Conservation (phyloP, 2,888 invertebrate genomes). For the Creontiades dilutus region DNA sequence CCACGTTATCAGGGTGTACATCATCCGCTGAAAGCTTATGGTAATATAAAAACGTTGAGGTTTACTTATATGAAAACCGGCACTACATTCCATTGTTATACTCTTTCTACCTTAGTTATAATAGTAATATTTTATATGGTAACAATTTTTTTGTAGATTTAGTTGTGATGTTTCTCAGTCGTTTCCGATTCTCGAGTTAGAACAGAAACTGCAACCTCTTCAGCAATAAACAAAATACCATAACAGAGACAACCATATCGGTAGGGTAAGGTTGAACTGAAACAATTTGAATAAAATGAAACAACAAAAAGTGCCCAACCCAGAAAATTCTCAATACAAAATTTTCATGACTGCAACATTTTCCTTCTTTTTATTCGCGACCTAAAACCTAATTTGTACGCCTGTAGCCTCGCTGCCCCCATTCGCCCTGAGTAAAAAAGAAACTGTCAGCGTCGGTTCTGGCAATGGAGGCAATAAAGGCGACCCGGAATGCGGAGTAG, state of each 20-base stretch:
- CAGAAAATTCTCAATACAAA: background rate
- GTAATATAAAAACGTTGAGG: too few species aligned
- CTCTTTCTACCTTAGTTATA: too few species aligned
- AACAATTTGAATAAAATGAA: background rate
- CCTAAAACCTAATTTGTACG: constrained; percentile 12
- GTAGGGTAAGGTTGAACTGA: background rate
- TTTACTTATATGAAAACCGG: too few species aligned
- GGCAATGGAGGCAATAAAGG: constrained; percentile 67
- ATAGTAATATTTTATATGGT: too few species aligned
- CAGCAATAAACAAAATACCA: constrained; percentile 46
- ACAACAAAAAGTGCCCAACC: background rate
- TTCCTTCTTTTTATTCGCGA: background rate
- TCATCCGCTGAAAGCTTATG: too few species aligned
- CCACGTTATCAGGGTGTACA: too few species aligned
- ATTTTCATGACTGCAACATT: background rate
- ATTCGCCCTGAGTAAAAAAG: background rate
- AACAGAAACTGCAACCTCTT: background rate
- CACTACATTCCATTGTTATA: too few species aligned
- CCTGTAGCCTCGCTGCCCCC: background rate
- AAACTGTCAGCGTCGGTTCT: constrained; percentile 53
- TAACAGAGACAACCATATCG: too few species aligned
- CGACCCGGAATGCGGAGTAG: constrained; percentile 33
- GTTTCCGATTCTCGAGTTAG: too few species aligned
- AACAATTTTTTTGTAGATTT: too few species aligned
- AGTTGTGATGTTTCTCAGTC: too few species aligned